Evolutionary conservation across 2,888 invertebrate species (phyloP).

Genomic region (Standfussiana lucernea): DNA sequence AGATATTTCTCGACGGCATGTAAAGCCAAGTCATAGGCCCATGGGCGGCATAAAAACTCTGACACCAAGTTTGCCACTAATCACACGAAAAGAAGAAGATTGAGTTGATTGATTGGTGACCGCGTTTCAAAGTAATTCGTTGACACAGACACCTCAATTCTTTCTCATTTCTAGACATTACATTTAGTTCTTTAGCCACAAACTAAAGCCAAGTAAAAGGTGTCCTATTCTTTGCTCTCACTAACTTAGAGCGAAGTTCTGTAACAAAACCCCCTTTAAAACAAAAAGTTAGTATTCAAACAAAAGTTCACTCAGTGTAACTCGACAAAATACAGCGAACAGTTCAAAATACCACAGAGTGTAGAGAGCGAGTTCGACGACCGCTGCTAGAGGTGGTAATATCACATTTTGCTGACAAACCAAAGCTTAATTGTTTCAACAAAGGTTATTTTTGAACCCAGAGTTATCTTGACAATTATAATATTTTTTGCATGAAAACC

Average conservation of each 20-base stretch:
- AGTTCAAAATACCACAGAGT: neutral
- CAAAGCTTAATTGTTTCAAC: neutral
- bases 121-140: too few species aligned
- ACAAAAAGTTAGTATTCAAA: conserved; percentile 25
- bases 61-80: too few species aligned
- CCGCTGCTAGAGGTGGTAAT: neutral
- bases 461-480: too few species aligned
- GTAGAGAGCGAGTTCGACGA: neutral
- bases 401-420: neutral
- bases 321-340: conserved; percentile 23
- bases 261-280: conserved; percentile 26
- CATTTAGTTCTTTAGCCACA: neutral
- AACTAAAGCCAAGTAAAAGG: conserved; percentile 5
- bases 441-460: neutral
- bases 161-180: neutral
- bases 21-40: too few species aligned
- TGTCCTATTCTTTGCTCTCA: neutral
- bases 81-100: too few species aligned
- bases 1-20: too few species aligned
- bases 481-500: too few species aligned
- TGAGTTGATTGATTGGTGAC: too few species aligned
- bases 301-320: conserved; percentile 11
- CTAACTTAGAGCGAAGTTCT: conserved; percentile 8
- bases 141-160: too few species aligned
- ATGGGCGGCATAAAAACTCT: too few species aligned